A percentile compares a stretch with the other conserved stretches of the same genome.
Conservation (phyloP, 2,113 vertebrate genomes). For the Neogobius melanostomus region DNA sequence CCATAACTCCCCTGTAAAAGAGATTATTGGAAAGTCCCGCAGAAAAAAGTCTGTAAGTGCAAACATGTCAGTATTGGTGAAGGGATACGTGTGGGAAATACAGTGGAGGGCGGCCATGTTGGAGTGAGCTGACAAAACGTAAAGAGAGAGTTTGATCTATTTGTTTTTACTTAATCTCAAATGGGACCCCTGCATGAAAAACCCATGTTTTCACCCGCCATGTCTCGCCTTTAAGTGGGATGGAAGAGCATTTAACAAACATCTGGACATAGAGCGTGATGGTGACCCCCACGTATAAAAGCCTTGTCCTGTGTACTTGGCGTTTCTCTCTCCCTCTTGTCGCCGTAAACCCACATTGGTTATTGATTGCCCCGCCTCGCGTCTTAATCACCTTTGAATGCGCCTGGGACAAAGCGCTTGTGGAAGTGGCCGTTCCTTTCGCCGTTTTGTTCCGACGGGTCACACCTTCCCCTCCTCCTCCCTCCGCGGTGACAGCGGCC, state of each 20-base stretch:
- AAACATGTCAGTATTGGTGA: too few species aligned
- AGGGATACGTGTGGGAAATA: too few species aligned
- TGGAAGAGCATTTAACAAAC: background rate
- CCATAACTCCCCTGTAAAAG: too few species aligned
- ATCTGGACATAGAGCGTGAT: background rate
- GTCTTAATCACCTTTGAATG: constrained; percentile 12
- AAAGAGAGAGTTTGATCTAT: too few species aligned
- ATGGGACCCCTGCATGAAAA: too few species aligned
- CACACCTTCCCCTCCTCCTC: constrained; percentile 62
- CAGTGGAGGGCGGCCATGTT: too few species aligned
- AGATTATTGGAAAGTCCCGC: too few species aligned
- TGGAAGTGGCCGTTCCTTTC: constrained; percentile 22
- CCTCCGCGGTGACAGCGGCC: constrained; percentile 46
- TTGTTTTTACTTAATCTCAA: too few species aligned
- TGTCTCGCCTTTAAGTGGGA: too few species aligned
- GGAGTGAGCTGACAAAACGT: too few species aligned
- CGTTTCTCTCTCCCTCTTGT: background rate
- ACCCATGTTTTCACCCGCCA: too few species aligned
- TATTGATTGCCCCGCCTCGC: constrained; percentile 1
- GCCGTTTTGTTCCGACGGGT: constrained; percentile 30
- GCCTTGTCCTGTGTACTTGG: background rate
- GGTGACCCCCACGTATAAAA: background rate
- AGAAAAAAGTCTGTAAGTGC: too few species aligned
- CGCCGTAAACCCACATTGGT: background rate
- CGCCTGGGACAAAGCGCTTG: background rate